These are phyloP conservation scores for Ophioninae sp. DNA, from an alignment of 2,888 invertebrate genomes.

Conservation along the genomic window DNA sequence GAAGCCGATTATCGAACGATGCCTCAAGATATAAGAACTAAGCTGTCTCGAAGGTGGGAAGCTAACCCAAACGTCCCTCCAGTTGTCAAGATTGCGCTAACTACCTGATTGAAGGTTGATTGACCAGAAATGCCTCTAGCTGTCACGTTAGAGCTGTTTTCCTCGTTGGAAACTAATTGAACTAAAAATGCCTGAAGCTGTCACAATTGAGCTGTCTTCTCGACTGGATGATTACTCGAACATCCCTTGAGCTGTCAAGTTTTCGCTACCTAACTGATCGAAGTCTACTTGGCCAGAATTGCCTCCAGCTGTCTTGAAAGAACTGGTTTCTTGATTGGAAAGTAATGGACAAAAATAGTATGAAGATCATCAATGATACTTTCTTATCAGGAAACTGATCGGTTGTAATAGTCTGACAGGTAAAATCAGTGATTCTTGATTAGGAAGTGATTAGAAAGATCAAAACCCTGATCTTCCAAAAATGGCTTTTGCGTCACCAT, in stretches of 20 bases:
- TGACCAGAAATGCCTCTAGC: background rate
- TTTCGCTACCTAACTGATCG: background rate
- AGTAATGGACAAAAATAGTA: too few relatives aligned
- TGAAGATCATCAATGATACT: too few relatives aligned
- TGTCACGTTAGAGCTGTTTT: background rate
- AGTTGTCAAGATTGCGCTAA: background rate
- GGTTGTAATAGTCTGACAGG: too few relatives aligned
- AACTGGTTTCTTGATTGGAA: too few relatives aligned
- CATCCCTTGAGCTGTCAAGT: background rate
- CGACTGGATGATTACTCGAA: background rate
- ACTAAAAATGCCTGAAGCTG: background rate
- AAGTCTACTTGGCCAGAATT: background rate
- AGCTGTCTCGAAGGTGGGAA: background rate
- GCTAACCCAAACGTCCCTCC: background rate
- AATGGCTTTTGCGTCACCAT: too few relatives aligned
- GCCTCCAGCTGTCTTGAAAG: background rate
- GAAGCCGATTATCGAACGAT: background rate
- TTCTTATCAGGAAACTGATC: too few relatives aligned
- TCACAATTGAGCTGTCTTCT: background rate
- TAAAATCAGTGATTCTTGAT: too few relatives aligned
- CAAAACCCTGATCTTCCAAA: too few relatives aligned
- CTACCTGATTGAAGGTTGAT: background rate
- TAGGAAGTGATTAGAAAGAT: too few relatives aligned
- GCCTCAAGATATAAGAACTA: background rate
- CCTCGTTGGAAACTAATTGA: background rate